Conservation (phyloP, 2,888 invertebrate genomes). For the Archaeoteleia sp. region DNA sequence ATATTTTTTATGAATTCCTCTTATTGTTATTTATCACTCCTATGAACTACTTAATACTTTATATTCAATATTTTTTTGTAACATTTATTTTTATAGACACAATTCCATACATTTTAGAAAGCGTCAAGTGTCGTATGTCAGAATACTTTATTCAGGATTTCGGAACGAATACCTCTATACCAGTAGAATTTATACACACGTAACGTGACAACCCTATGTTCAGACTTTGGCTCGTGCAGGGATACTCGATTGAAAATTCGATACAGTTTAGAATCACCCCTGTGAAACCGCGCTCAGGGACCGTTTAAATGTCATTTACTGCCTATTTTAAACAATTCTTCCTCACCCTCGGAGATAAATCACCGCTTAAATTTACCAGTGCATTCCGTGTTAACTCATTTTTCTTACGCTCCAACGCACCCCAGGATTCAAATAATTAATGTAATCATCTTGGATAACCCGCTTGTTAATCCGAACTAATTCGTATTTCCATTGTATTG, state of each 20-base stretch:
- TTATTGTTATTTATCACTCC: too few relatives aligned
- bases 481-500: not conserved
- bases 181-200: conserved; percentile 33
- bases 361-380: conserved; percentile 51
- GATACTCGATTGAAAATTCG: conserved; percentile 66
- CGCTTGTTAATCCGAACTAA: conserved; percentile 21
- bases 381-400: conserved; percentile 48
- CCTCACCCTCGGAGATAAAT: conserved; percentile 53
- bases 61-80: too few relatives aligned
- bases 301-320: conserved; percentile 68
- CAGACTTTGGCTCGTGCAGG: conserved; percentile 38
- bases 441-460: conserved; percentile 25
- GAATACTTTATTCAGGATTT: conserved; percentile 36
- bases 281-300: conserved; percentile 60
- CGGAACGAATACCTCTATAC: conserved; percentile 29
- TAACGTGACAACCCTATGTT: conserved; percentile 38
- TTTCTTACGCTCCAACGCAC: conserved; percentile 16
- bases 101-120: conserved; percentile 27
- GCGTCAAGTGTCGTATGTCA: conserved; percentile 31
- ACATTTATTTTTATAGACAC: not conserved
- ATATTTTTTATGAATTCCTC: too few relatives aligned
- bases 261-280: conserved; percentile 65
- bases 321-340: conserved; percentile 68
- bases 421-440: conserved; percentile 18
- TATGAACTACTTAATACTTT: too few relatives aligned